Evolutionary conservation across 1,140 invertebrate genomes (phyloP).

Genomic region (Tetragnatha versicolor): DNA sequence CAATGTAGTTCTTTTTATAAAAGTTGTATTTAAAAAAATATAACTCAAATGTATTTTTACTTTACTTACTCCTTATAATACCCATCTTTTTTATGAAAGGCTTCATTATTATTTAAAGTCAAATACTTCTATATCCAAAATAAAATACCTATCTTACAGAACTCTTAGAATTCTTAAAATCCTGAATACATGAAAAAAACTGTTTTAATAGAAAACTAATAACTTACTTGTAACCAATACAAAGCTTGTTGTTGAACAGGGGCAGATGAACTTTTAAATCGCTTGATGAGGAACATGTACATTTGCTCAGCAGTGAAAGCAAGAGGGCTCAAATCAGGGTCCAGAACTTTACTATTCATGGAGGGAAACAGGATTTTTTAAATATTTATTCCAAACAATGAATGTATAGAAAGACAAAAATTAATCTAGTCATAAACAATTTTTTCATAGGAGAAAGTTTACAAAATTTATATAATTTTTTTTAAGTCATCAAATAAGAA

Average conservation of each 20-base stretch:
- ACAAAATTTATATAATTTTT: not conserved
- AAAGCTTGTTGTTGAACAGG: constrained; percentile 92
- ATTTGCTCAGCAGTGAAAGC: constrained; percentile 93
- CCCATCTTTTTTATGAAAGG: too few relatives aligned
- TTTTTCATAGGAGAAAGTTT: not conserved
- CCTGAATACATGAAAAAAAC: not conserved
- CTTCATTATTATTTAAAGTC: too few relatives aligned
- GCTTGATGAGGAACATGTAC: constrained; percentile 90
- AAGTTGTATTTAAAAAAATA: too few relatives aligned
- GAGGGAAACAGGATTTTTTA: too few relatives aligned
- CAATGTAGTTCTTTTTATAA: too few relatives aligned
- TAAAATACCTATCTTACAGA: too few relatives aligned
- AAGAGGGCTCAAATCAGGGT: constrained; percentile 92
- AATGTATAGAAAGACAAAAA: not conserved
- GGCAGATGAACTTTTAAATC: constrained; percentile 84
- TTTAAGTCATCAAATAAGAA: constrained; percentile 13
- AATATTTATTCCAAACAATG: too few relatives aligned
- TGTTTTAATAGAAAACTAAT: not conserved
- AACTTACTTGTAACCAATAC: constrained; percentile 87
- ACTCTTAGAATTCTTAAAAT: too few relatives aligned
- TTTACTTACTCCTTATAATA: too few relatives aligned
- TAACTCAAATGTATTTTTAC: too few relatives aligned
- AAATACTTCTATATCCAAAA: too few relatives aligned
- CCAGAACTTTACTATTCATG: constrained; percentile 94
- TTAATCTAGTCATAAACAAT: not conserved